These are phyloP conservation scores for Montipora capitata DNA, from an alignment of 92 coral and sea anemone species.

Conservation along the genomic window DNA sequence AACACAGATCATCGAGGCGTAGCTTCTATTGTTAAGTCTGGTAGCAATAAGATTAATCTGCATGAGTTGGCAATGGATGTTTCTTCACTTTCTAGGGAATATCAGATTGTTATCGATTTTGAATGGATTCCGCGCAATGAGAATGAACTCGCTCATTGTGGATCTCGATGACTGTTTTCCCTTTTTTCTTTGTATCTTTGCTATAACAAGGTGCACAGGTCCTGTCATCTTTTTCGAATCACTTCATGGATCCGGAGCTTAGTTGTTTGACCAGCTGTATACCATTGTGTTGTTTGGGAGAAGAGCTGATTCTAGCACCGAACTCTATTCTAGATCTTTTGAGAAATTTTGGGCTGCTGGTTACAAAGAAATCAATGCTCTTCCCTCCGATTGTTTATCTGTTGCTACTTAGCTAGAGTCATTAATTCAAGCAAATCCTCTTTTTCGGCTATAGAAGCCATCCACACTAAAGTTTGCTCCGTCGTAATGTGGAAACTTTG, in stretches of 20 bases:
- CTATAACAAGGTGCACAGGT: too few species aligned
- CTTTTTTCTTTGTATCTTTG: too few species aligned
- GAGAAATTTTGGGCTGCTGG: neutral
- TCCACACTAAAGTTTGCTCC: too few species aligned
- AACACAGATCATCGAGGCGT: slow-evolving; percentile 63
- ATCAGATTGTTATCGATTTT: slow-evolving; percentile 32
- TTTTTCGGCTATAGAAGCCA: too few species aligned
- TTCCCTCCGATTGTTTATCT: too few species aligned
- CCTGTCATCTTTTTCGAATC: too few species aligned
- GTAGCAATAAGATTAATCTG: slow-evolving; percentile 60
- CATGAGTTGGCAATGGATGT: slow-evolving; percentile 66
- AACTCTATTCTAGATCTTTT: neutral
- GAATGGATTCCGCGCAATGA: neutral
- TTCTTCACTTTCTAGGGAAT: slow-evolving; percentile 27
- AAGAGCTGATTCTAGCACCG: neutral
- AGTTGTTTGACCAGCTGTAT: too few species aligned
- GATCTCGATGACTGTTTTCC: neutral
- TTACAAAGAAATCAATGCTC: neutral
- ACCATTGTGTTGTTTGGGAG: neutral
- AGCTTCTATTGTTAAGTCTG: slow-evolving; percentile 53
- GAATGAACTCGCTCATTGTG: neutral
- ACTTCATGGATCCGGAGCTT: too few species aligned
- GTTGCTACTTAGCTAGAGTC: too few species aligned
- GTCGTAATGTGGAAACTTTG: too few species aligned
- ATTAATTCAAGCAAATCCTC: too few species aligned